Evolutionary conservation across 1,140 invertebrate species (phyloP).

Genomic region (Acyrthosiphon pisum): DNA sequence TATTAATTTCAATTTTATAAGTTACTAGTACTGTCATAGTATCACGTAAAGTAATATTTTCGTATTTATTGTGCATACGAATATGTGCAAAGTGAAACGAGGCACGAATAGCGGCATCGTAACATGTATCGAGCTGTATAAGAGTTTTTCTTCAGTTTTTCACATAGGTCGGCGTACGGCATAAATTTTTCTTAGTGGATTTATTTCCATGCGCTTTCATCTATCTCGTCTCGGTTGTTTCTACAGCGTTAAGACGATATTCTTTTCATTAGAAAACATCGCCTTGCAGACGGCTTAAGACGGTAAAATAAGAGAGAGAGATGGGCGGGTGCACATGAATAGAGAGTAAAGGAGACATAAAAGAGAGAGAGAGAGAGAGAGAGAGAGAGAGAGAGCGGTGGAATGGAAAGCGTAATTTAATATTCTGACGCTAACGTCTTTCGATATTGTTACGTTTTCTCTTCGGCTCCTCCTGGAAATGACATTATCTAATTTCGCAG

Average conservation of each 20-base stretch:
- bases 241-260: slow-evolving; percentile 22
- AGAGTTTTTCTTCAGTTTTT: neutral
- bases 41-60: neutral
- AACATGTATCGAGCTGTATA: neutral
- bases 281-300: neutral
- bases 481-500: slow-evolving; percentile 50
- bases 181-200: neutral
- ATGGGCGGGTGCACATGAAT: neutral
- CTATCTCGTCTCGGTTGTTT: neutral
- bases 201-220: neutral
- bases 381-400: neutral
- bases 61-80: neutral
- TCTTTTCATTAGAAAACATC: slow-evolving; percentile 1
- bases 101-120: neutral
- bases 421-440: slow-evolving; percentile 36
- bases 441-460: slow-evolving; percentile 52
- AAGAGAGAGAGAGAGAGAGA: neutral
- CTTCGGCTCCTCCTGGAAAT: slow-evolving; percentile 15
- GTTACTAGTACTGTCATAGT: neutral
- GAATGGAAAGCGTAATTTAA: slow-evolving; percentile 46
- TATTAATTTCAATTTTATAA: neutral
- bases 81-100: neutral
- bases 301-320: neutral
- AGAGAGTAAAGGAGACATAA: neutral
- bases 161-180: neutral